A percentile compares a stretch with the other conserved stretches of the same genome.
phyloP scores from a whole-genome alignment of 2,113 vertebrate species.

The Aptenodytes patagonicus region DNA sequence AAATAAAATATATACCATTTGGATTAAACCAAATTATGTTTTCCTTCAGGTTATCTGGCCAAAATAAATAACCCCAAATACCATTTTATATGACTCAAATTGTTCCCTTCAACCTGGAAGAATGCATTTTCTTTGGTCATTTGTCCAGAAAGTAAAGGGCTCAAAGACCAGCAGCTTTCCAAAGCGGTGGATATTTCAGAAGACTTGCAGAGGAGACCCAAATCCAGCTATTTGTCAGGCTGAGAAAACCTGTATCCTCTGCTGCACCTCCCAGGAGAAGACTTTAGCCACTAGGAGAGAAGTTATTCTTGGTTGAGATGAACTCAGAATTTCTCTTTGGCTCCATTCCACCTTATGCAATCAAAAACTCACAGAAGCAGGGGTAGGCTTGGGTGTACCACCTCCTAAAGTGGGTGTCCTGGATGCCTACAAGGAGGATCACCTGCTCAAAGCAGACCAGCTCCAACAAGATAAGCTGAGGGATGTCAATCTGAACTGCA shows the following conservation, averaged over 20 bases:
- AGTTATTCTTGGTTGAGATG: background rate
- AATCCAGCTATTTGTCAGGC: background rate
- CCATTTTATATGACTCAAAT: background rate
- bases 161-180: background rate
- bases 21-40: background rate
- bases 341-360: background rate
- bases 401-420: background rate
- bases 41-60: background rate
- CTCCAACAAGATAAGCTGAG: background rate
- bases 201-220: background rate
- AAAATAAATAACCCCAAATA: background rate
- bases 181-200: background rate
- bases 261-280: background rate
- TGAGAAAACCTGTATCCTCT: background rate
- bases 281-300: background rate
- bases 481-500: background rate
- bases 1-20: background rate
- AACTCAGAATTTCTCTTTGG: background rate
- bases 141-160: background rate
- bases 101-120: background rate
- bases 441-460: background rate
- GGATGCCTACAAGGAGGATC: background rate
- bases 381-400: background rate
- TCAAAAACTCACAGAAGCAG: background rate
- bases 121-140: background rate